Evolutionary conservation across 2,797 vertebrate species (phyloP), one percentile per base, ranked within the genome.

Genomic region (Sardinella longiceps): DNA sequence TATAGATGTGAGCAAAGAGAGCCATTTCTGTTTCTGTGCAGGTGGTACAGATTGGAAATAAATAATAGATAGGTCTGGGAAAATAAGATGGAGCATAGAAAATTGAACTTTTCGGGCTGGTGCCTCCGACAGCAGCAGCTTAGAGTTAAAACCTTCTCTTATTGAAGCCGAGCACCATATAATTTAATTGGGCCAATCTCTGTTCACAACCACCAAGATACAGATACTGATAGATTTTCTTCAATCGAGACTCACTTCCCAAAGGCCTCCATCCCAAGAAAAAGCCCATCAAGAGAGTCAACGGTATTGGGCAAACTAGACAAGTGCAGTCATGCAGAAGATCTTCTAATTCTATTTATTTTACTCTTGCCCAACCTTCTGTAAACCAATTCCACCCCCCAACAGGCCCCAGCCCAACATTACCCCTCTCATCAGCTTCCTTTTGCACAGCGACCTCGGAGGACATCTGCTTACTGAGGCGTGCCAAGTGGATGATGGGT

Each of bases 291-390:
- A 43, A 39, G 23, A 77, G 33, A 18, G 70, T 37, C 70, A 18
- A 77, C 37, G 37, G 37, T 23, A 77, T 43, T 14, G 70, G 33
- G 70, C n/a, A 77, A 43, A 77, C 70, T 77, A 77, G 70, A 77
- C 37, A 37, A 77, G 70, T 43, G 33, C 70, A 77, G 70, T 23
- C 70, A 77, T 77, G 70, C 70, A 43, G 70, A 39, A 37, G 18
- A 77, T 77, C 70, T 23, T 39, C 70, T 43, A 77, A 77, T 77
- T 77, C 70, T 77, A 77, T 77, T 77, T 77, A 77, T 77, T 77
- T 20, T 39, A 20, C 70, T 39, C 37, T 20, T 77, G 70, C 70
- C 37, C 70, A 77, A 77, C 70, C 70, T 77, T 77, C 33, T 77
- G 70, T 77, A 43, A 77, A 77, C 70, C 70, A 77, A 77, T 77